phyloP scores from a whole-genome alignment of 2,113 vertebrate species.

The Alligator sinensis region DNA sequence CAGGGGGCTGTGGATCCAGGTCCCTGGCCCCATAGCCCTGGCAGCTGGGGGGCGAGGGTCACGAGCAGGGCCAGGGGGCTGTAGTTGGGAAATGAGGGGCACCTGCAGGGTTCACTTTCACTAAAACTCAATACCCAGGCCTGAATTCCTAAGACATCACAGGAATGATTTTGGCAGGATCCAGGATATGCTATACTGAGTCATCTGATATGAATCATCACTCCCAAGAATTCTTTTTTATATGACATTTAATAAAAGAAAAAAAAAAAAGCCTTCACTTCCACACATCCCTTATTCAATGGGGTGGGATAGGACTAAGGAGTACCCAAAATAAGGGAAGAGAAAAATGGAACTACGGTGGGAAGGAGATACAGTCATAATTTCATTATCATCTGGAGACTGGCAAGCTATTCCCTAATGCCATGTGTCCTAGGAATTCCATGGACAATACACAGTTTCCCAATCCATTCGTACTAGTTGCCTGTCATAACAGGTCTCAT shows the following conservation, averaged over 20 bases:
- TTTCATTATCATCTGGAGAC: not conserved
- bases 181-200: conserved; percentile 4
- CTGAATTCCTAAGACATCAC: conserved; percentile 20
- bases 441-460: not conserved
- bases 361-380: not conserved
- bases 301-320: not conserved
- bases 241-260: not conserved
- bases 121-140: not conserved
- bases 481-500: too few relatives aligned
- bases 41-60: too few relatives aligned
- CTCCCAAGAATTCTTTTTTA: not conserved
- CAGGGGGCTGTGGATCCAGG: too few relatives aligned
- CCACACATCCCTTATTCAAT: not conserved
- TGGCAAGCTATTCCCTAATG: not conserved
- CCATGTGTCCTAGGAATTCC: not conserved
- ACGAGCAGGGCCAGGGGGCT: too few relatives aligned
- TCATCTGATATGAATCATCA: not conserved
- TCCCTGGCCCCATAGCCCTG: too few relatives aligned
- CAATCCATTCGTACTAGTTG: not conserved
- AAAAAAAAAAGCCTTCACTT: conserved; percentile 2
- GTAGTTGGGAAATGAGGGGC: too few relatives aligned
- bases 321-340: fast-evolving
- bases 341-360: not conserved
- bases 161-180: conserved; percentile 2
- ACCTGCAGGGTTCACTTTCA: not conserved